These are phyloP conservation scores for Montipora capitata DNA, from an alignment of 92 coral and sea anemone species.

Conservation along the genomic window DNA sequence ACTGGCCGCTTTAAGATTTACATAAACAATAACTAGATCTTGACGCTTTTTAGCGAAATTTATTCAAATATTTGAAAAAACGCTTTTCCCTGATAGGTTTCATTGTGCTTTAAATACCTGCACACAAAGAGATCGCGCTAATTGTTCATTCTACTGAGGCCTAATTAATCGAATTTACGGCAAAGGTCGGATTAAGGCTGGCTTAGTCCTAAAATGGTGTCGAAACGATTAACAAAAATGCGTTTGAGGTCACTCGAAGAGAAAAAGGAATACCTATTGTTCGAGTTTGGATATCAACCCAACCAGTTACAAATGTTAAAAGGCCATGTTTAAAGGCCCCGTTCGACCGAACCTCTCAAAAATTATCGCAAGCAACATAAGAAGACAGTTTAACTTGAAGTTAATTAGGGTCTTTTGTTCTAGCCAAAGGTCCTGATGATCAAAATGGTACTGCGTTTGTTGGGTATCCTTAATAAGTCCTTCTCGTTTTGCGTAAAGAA, in stretches of 20 bases:
- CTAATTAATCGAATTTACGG: constrained; percentile 36
- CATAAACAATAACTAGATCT: constrained; percentile 10
- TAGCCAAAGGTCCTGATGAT: no score
- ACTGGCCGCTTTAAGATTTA: not conserved
- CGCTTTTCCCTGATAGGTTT: constrained; percentile 9
- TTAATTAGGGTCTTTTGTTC: no score
- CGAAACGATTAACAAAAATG: not conserved
- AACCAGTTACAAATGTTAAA: no score
- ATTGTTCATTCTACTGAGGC: not conserved
- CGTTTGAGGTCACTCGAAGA: not conserved
- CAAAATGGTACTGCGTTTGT: no score
- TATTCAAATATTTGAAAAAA: constrained; percentile 22
- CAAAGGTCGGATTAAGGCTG: constrained; percentile 19
- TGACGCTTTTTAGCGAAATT: constrained; percentile 13
- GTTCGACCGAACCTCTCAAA: no score
- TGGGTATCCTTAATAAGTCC: not conserved
- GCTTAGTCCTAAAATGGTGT: not conserved
- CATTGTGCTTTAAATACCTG: not conserved
- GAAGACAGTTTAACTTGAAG: no score
- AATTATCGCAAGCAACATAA: no score
- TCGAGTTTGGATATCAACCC: no score
- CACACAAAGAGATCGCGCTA: constrained; percentile 35
- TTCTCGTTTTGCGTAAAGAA: not conserved
- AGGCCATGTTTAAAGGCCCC: no score
- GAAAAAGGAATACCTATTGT: no score